Percentiles rank a stretch among this genome's conserved stretches.
Conservation (phyloP, 2,113 vertebrate species). For the Lethenteron camtschaticum region DNA sequence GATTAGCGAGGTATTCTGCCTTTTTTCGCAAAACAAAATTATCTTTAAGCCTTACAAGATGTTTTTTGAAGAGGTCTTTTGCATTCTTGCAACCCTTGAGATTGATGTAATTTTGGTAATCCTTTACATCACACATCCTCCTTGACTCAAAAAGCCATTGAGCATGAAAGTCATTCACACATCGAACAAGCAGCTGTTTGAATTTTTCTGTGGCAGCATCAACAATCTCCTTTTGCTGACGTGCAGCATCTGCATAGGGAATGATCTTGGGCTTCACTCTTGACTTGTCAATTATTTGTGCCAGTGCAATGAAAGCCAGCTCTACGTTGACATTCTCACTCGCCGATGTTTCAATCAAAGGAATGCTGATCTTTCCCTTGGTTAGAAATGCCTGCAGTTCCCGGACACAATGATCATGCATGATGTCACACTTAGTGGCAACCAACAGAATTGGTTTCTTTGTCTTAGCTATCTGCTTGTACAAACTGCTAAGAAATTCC, state of each 20-base stretch:
- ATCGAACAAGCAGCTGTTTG: slow-evolving; percentile 57
- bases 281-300: slow-evolving; percentile 67
- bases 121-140: slow-evolving; percentile 43
- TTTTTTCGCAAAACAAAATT: slow-evolving; percentile 71
- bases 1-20: slow-evolving; percentile 36
- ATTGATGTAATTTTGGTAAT: slow-evolving; percentile 79
- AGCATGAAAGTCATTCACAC: slow-evolving; percentile 71
- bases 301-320: slow-evolving; percentile 63
- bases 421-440: slow-evolving; percentile 86
- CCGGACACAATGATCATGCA: slow-evolving; percentile 85
- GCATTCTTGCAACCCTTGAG: slow-evolving; percentile 74
- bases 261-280: slow-evolving; percentile 79
- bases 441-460: slow-evolving; percentile 76
- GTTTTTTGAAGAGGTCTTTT: slow-evolving; percentile 77
- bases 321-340: slow-evolving; percentile 86
- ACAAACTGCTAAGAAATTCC: slow-evolving; percentile 70
- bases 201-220: slow-evolving; percentile 80
- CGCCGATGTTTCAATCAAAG: slow-evolving; percentile 86
- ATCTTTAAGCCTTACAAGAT: slow-evolving; percentile 63
- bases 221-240: slow-evolving; percentile 91
- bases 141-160: slow-evolving; percentile 35
- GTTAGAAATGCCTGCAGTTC: slow-evolving; percentile 66
- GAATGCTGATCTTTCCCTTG: slow-evolving; percentile 78
- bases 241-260: slow-evolving; percentile 80
- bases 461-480: slow-evolving; percentile 78